A percentile compares a stretch with the other conserved stretches of the same genome.
Evolutionary conservation across 2,888 invertebrate genomes (phyloP).

Genomic region (Sceliomorpha sp.): DNA sequence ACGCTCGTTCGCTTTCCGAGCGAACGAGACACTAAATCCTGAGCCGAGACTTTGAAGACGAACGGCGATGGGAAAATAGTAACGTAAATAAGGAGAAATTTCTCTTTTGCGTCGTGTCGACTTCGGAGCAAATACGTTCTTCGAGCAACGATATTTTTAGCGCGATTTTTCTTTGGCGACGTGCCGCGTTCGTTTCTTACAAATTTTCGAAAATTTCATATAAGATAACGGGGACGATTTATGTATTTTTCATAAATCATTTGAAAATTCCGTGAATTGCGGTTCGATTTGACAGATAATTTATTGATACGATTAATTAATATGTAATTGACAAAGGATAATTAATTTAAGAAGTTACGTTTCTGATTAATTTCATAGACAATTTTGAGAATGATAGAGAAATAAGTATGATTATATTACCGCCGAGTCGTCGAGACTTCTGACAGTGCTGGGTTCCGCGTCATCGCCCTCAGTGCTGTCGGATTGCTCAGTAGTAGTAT

Average conservation of each 20-base stretch:
- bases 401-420: slow-evolving; percentile 56
- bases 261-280: no score
- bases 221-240: no score
- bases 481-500: slow-evolving; percentile 72
- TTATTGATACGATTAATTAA: no score
- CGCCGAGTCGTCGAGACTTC: slow-evolving; percentile 69
- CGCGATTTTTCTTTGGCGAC: neutral
- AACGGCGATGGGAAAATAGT: slow-evolving; percentile 42
- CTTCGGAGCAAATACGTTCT: neutral
- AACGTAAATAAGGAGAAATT: slow-evolving; percentile 48
- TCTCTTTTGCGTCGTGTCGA: slow-evolving; percentile 1
- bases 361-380: no score
- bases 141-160: neutral
- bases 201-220: no score
- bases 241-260: no score
- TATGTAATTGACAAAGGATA: no score
- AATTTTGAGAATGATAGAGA: no score
- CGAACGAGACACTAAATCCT: slow-evolving; percentile 36
- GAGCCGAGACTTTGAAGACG: slow-evolving; percentile 48
- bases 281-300: no score
- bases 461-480: slow-evolving; percentile 74
- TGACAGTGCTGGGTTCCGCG: slow-evolving; percentile 73
- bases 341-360: no score
- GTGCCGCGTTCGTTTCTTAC: no score
- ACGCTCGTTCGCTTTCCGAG: slow-evolving; percentile 10